phyloP scores from a whole-genome alignment of 2,797 vertebrate species.

The Pangasius sanitwongsei region DNA sequence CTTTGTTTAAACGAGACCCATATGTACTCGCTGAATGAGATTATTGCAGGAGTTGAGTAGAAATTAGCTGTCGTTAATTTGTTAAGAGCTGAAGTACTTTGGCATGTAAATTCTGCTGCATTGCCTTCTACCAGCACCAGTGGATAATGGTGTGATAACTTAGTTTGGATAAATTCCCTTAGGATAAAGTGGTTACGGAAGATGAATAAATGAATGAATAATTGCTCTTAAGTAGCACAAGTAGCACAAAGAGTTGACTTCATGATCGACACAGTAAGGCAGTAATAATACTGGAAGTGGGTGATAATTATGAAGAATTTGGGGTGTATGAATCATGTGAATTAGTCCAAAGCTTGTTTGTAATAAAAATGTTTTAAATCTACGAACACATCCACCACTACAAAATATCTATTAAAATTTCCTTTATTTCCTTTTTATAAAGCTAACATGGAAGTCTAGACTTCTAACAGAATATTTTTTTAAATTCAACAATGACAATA shows the following conservation, averaged over 20 bases:
- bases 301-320: background rate
- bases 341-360: background rate
- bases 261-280: background rate
- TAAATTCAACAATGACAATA: background rate
- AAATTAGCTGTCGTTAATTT: slow-evolving; percentile 29
- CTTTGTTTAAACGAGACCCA: slow-evolving; percentile 48
- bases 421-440: background rate
- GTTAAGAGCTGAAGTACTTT: slow-evolving; percentile 9
- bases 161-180: background rate
- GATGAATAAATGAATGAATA: slow-evolving; percentile 14
- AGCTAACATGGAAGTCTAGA: background rate
- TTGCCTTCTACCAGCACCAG: background rate
- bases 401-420: background rate
- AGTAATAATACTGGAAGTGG: background rate
- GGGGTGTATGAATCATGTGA: background rate
- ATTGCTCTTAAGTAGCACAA: background rate
- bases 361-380: background rate
- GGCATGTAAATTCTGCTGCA: background rate
- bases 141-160: slow-evolving; percentile 15
- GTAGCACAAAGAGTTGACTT: background rate
- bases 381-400: background rate
- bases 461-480: background rate
- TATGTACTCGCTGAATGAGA: slow-evolving; percentile 23
- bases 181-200: background rate
- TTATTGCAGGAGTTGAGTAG: slow-evolving; percentile 39